phyloP scores from a whole-genome alignment of 2,797 vertebrate species.

The Pempheris klunzingeri region DNA sequence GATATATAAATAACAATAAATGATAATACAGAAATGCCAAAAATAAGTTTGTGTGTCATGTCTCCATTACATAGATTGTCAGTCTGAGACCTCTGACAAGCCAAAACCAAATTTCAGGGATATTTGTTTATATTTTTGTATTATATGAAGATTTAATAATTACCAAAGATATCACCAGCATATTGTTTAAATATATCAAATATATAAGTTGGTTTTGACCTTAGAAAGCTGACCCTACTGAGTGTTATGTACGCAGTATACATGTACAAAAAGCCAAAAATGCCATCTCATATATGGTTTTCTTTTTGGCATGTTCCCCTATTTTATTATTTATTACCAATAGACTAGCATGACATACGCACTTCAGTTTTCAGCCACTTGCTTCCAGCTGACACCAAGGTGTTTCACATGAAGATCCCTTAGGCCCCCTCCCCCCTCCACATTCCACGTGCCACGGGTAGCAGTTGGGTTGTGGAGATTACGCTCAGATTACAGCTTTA shows the following conservation, averaged over 20 bases:
- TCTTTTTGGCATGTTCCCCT: background rate
- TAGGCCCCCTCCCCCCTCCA: conserved; percentile 2
- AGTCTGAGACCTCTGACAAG: background rate
- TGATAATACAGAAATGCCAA: background rate
- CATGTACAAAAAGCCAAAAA: background rate
- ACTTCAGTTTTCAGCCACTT: background rate
- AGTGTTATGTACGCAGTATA: too few relatives aligned
- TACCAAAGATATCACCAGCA: background rate
- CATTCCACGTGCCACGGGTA: conserved; percentile 23
- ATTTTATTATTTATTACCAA: background rate
- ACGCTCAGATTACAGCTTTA: conserved; percentile 74
- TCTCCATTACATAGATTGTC: too few relatives aligned
- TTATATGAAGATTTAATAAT: background rate
- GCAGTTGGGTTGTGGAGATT: conserved; percentile 72
- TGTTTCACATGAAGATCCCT: conserved; percentile 18
- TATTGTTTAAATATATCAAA: background rate
- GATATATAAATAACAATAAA: background rate
- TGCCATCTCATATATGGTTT: background rate
- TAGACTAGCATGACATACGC: background rate
- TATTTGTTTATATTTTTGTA: background rate
- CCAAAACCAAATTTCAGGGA: background rate
- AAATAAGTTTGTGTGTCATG: too few relatives aligned
- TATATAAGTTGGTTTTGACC: background rate
- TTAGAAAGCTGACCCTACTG: too few relatives aligned
- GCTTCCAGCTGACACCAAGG: conserved; percentile 1